These are phyloP conservation scores for Potamarius usumacintae DNA, from an alignment of 2,113 vertebrate species.

Conservation along the genomic window DNA sequence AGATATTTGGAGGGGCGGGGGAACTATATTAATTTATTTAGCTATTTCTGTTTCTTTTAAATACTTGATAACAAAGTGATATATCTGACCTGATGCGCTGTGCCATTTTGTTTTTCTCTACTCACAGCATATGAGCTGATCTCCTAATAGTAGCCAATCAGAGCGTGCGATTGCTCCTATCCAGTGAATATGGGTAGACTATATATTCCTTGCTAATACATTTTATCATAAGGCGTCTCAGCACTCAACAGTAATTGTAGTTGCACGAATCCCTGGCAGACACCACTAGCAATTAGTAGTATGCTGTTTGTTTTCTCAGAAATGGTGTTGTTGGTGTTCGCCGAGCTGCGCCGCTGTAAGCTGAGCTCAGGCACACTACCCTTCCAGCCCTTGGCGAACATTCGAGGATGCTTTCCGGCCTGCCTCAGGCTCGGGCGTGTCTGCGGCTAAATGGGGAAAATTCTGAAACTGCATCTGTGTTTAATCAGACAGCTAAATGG, in stretches of 20 bases:
- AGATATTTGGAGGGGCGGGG: no score
- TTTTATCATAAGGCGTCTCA: neutral
- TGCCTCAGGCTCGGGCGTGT: conserved; percentile 72
- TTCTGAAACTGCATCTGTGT: conserved; percentile 76
- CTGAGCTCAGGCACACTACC: conserved; percentile 64
- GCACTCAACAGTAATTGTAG: neutral
- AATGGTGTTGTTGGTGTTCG: conserved; percentile 30
- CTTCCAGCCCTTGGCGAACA: conserved; percentile 59
- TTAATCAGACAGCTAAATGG: conserved; percentile 72
- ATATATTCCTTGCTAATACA: neutral
- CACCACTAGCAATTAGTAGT: neutral
- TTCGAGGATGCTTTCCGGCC: conserved; percentile 66
- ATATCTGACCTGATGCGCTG: no score
- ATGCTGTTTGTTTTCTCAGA: neutral
- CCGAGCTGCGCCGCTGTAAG: conserved; percentile 61
- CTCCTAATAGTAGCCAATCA: no score
- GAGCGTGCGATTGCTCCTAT: no score
- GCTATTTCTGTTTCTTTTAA: no score
- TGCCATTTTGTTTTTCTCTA: no score
- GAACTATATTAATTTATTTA: no score
- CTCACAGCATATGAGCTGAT: no score
- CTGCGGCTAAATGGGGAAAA: conserved; percentile 73
- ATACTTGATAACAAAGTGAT: no score
- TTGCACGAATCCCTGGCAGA: neutral
- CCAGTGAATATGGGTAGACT: no score